A percentile compares a stretch with the other conserved stretches of the same genome.
These are phyloP conservation scores for Lepus timidus DNA, from an alignment of 2,113 vertebrate species.

Conservation along the genomic window DNA sequence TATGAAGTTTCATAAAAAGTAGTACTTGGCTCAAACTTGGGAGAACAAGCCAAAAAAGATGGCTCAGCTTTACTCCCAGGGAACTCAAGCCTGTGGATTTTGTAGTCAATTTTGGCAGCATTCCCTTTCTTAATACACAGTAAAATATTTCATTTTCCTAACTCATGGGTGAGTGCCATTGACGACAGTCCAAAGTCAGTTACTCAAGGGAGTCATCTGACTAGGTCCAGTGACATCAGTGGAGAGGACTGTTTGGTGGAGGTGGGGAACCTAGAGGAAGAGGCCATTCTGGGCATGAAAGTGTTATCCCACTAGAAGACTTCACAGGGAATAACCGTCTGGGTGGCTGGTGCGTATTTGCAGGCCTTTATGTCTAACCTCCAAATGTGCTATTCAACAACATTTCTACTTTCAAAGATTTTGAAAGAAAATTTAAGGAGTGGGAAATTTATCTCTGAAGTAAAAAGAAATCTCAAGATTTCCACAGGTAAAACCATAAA, in stretches of 20 bases:
- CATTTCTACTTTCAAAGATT: slow-evolving; percentile 54
- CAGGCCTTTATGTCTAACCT: slow-evolving; percentile 38
- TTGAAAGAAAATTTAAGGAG: slow-evolving; percentile 20
- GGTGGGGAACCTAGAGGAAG: neutral
- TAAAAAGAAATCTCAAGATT: slow-evolving; percentile 49
- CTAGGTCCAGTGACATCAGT: neutral
- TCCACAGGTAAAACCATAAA: slow-evolving; percentile 30
- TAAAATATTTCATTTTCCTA: slow-evolving; percentile 60
- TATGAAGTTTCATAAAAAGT: slow-evolving; percentile 61
- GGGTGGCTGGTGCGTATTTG: neutral
- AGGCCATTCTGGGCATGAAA: neutral
- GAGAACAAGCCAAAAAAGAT: slow-evolving; percentile 41
- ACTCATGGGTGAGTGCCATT: neutral
- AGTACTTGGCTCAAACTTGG: slow-evolving; percentile 69
- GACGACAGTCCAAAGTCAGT: slow-evolving; percentile 46
- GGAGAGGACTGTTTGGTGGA: neutral
- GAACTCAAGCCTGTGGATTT: slow-evolving; percentile 48
- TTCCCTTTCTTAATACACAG: slow-evolving; percentile 39
- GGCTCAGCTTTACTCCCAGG: slow-evolving; percentile 43
- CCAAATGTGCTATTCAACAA: slow-evolving; percentile 7
- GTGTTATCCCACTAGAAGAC: neutral
- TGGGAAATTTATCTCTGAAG: slow-evolving; percentile 43
- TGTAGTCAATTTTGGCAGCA: slow-evolving; percentile 74
- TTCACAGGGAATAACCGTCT: slow-evolving; percentile 48
- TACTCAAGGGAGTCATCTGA: slow-evolving; percentile 8